Conservation (phyloP, 1,140 invertebrate genomes). For the Patella vulgata region DNA sequence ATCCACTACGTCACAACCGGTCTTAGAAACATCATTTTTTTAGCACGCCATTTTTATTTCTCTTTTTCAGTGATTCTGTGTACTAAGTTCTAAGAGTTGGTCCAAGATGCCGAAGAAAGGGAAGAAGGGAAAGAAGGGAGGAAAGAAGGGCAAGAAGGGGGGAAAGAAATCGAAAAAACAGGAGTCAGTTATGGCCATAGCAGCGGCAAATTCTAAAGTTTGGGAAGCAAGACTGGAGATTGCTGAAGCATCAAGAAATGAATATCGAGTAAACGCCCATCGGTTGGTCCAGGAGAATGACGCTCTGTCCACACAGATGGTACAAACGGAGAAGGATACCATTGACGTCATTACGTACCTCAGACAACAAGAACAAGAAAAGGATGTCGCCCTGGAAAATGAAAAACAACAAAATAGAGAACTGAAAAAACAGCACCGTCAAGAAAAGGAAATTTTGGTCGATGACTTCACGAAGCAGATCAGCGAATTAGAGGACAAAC, state of each 20-base stretch:
- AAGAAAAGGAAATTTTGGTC: slow-evolving; percentile 62
- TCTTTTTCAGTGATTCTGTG: too few species aligned
- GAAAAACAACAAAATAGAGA: slow-evolving; percentile 56
- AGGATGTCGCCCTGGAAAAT: slow-evolving; percentile 62
- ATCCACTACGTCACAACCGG: too few species aligned
- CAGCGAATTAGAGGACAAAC: slow-evolving; percentile 58
- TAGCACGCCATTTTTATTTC: too few species aligned
- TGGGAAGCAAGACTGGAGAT: slow-evolving; percentile 63
- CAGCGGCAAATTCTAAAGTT: slow-evolving; percentile 60
- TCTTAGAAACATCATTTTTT: too few species aligned
- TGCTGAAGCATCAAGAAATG: slow-evolving; percentile 54
- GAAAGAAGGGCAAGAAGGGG: slow-evolving; percentile 51
- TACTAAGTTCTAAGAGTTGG: slow-evolving; percentile 1
- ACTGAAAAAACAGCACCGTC: slow-evolving; percentile 54
- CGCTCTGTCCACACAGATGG: slow-evolving; percentile 58
- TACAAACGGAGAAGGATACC: slow-evolving; percentile 65
- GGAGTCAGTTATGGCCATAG: slow-evolving; percentile 56
- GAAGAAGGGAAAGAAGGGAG: slow-evolving; percentile 34
- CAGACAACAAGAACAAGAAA: slow-evolving; percentile 63
- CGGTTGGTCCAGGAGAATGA: slow-evolving; percentile 63
- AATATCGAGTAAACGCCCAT: slow-evolving; percentile 62
- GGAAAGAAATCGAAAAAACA: slow-evolving; percentile 56
- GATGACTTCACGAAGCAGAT: slow-evolving; percentile 63
- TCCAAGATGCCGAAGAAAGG: slow-evolving; percentile 60
- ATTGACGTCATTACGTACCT: slow-evolving; percentile 67